A percentile compares a stretch with the other conserved stretches of the same genome.
Evolutionary conservation across 1,140 invertebrate species (phyloP).

Genomic region (Triops cancriformis): DNA sequence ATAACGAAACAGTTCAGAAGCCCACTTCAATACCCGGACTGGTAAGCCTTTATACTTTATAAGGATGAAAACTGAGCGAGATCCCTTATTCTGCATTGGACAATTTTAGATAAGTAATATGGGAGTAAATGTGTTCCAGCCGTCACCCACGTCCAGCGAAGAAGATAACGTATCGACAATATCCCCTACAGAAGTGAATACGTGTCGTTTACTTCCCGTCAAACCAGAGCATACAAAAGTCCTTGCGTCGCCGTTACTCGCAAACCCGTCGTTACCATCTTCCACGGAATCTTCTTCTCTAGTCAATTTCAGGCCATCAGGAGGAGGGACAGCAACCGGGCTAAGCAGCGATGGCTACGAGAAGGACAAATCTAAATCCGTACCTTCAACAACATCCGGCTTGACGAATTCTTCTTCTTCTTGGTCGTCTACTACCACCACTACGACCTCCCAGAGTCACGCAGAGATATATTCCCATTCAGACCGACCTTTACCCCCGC

Average conservation of each 20-base stretch:
- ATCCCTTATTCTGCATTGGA: neutral
- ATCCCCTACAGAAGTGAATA: constrained; percentile 21
- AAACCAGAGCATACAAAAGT: constrained; percentile 20
- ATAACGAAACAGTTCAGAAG: neutral
- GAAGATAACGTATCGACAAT: constrained; percentile 21
- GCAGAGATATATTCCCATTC: neutral
- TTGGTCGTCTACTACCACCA: neutral
- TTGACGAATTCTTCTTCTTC: neutral
- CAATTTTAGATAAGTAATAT: neutral
- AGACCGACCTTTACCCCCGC: constrained; percentile 12
- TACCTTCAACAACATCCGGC: constrained; percentile 5
- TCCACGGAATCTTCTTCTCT: neutral
- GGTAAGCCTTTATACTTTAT: too few species aligned
- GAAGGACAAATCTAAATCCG: neutral
- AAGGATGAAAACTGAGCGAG: neutral
- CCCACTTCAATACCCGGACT: neutral
- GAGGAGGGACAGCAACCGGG: neutral
- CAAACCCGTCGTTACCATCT: constrained; percentile 35
- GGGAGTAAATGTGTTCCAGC: neutral
- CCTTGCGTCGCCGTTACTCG: constrained; percentile 32
- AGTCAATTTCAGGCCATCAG: neutral
- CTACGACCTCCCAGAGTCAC: neutral
- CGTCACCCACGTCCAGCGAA: constrained; percentile 17
- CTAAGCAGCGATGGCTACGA: constrained; percentile 5
- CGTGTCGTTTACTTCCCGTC: constrained; percentile 7